phyloP scores from a whole-genome alignment of 1,140 invertebrate species.

The Anoplophora glabripennis region DNA sequence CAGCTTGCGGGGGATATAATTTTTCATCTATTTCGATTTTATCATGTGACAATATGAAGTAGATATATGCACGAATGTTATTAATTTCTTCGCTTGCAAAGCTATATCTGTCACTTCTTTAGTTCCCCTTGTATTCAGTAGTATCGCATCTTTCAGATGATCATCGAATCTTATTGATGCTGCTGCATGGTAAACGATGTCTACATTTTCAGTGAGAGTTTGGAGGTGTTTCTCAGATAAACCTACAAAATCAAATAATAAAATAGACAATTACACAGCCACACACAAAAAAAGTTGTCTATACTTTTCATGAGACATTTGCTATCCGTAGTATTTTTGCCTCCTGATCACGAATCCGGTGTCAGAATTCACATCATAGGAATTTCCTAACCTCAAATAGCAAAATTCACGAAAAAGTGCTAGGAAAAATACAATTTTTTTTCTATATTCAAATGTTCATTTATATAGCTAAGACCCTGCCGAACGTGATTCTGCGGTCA shows the following conservation, averaged over 20 bases:
- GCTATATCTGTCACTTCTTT: constrained; percentile 55
- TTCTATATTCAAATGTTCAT: too few relatives aligned
- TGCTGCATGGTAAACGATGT: constrained; percentile 88
- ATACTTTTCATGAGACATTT: too few relatives aligned
- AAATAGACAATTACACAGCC: too few relatives aligned
- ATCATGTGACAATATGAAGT: constrained; percentile 2
- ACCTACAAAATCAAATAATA: constrained; percentile 29
- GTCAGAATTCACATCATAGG: too few relatives aligned
- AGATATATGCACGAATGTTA: constrained; percentile 64
- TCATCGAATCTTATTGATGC: constrained; percentile 89
- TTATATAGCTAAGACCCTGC: too few relatives aligned
- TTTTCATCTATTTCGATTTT: constrained; percentile 65
- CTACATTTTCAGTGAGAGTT: constrained; percentile 66
- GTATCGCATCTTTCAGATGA: constrained; percentile 58
- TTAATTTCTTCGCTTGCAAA: constrained; percentile 58
- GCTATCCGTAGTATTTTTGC: too few relatives aligned
- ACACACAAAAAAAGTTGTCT: too few relatives aligned
- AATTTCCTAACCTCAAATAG: too few relatives aligned
- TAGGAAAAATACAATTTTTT: too few relatives aligned
- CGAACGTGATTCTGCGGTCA: too few relatives aligned
- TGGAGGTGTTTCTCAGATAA: constrained; percentile 51
- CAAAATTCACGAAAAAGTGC: too few relatives aligned
- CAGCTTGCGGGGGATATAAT: constrained; percentile 78
- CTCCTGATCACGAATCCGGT: too few relatives aligned
- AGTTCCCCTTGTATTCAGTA: constrained; percentile 56